phyloP scores from a whole-genome alignment of 2,888 invertebrate genomes.

The Sepioteuthis lessoniana region DNA sequence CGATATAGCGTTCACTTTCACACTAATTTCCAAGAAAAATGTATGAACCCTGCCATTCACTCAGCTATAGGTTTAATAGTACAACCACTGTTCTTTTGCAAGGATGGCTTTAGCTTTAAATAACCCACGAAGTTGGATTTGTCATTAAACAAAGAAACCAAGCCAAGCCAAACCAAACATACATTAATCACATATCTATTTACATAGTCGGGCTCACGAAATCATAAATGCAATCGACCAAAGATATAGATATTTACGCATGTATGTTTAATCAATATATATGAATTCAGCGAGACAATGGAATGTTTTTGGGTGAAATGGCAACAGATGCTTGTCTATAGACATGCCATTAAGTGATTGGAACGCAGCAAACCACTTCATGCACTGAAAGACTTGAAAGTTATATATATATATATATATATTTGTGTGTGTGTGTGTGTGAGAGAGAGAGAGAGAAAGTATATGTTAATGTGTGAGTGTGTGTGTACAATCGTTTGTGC shows the following conservation, averaged over 20 bases:
- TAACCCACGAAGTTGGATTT: no score
- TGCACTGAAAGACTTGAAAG: neutral
- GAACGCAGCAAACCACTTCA: neutral
- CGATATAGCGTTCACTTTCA: no score
- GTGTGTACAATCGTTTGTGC: no score
- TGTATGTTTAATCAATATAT: neutral
- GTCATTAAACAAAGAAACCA: no score
- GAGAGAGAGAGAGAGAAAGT: no score
- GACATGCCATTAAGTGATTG: constrained; percentile 33
- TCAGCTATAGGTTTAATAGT: no score
- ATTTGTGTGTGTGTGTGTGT: neutral
- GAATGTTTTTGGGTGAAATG: constrained; percentile 1
- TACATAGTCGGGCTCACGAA: neutral
- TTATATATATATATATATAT: neutral
- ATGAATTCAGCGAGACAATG: neutral
- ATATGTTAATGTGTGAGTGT: no score
- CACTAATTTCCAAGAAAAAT: no score
- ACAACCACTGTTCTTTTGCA: no score
- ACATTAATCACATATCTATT: neutral
- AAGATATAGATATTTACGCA: neutral
- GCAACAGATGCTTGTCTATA: neutral
- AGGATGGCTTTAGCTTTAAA: no score
- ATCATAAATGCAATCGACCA: neutral
- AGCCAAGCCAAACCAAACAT: no score
- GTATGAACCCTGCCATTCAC: no score